A percentile compares a stretch with the other conserved stretches of the same genome.
These are phyloP conservation scores for Anagyrus pseudococci DNA, from an alignment of 2,888 invertebrate species.

Conservation along the genomic window DNA sequence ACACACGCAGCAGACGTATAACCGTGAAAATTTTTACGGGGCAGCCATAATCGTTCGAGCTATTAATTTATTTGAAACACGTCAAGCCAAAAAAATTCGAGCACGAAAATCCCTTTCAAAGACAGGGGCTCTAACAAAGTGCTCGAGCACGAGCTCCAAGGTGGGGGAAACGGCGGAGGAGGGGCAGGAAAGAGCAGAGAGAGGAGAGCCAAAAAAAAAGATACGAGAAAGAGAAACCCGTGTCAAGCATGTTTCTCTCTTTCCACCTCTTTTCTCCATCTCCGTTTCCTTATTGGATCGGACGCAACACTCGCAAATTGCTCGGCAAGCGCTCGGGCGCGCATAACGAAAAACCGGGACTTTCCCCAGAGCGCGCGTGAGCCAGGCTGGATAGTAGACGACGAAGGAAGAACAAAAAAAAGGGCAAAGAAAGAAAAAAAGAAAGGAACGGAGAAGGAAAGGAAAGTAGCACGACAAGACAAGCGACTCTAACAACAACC, in stretches of 20 bases:
- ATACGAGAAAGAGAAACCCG: neutral
- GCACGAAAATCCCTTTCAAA: no score
- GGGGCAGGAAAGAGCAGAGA: no score
- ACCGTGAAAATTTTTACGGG: no score
- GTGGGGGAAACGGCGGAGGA: no score
- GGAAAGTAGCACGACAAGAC: constrained; percentile 10
- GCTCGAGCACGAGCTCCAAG: constrained; percentile 6
- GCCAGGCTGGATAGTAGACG: neutral
- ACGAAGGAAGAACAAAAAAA: neutral
- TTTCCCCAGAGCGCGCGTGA: constrained; percentile 26
- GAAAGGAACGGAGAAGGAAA: neutral
- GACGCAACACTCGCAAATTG: constrained; percentile 28
- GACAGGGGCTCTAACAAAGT: constrained; percentile 12
- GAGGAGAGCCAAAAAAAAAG: no score
- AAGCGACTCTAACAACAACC: constrained; percentile 1
- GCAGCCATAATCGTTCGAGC: no score
- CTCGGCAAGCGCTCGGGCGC: constrained; percentile 27
- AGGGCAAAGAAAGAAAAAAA: neutral
- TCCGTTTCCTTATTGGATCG: constrained; percentile 37
- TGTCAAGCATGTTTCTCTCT: constrained; percentile 21
- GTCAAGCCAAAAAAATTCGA: neutral
- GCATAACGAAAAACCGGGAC: constrained; percentile 25
- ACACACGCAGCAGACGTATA: no score
- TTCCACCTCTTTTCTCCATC: constrained; percentile 33
- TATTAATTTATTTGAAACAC: no score